Conservation (phyloP, 2,888 invertebrate genomes). For the Cantharis rustica region DNA sequence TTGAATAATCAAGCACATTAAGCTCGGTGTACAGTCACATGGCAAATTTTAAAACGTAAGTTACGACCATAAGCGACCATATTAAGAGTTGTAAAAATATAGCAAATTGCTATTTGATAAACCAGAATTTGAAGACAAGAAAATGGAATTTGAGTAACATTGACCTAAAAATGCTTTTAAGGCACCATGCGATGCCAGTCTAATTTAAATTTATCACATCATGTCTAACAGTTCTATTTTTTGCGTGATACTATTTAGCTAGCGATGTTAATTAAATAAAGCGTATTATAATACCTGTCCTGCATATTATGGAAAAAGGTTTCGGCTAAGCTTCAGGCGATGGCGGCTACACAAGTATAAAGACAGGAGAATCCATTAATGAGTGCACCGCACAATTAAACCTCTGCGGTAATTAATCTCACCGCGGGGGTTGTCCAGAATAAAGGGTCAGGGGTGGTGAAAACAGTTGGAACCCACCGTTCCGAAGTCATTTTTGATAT, state of each 20-base stretch:
- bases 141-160: not conserved
- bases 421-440: constrained; percentile 35
- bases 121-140: not conserved
- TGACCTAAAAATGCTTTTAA: not conserved
- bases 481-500: constrained; percentile 32
- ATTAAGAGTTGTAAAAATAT: not conserved
- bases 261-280: not conserved
- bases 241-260: not conserved
- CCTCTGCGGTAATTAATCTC: constrained; percentile 43
- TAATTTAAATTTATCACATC: not conserved
- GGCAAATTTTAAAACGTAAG: not conserved
- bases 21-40: not conserved
- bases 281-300: constrained; percentile 12
- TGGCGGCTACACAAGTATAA: constrained; percentile 19
- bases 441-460: constrained; percentile 10
- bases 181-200: not conserved
- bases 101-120: not conserved
- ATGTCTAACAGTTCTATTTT: not conserved
- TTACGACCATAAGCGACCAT: not conserved
- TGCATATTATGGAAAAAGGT: constrained; percentile 11
- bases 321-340: constrained; percentile 15
- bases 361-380: constrained; percentile 40
- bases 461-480: constrained; percentile 16
- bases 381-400: constrained; percentile 43
- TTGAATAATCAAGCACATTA: not conserved